These are phyloP conservation scores for Bubo bubo DNA, from an alignment of 2,113 vertebrate genomes.

Conservation along the genomic window DNA sequence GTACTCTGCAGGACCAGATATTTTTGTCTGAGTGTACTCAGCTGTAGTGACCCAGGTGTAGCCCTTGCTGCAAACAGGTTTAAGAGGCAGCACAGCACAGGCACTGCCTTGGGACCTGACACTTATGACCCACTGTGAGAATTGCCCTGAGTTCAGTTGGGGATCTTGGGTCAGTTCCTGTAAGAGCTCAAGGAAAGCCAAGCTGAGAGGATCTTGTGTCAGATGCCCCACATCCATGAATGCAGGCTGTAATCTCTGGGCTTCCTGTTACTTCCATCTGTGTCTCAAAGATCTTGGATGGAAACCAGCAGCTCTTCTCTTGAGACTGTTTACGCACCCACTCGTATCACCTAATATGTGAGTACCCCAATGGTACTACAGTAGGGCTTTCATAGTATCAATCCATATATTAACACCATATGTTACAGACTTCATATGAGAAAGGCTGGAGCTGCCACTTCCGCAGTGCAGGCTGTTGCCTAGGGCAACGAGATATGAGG, in stretches of 20 bases:
- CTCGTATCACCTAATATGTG: fast-evolving
- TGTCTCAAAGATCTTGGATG: not conserved
- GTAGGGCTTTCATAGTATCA: not conserved
- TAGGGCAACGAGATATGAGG: conserved; percentile 25
- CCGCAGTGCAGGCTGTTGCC: conserved; percentile 36
- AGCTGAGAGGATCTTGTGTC: not conserved
- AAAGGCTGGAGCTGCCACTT: not conserved
- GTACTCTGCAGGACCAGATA: not conserved
- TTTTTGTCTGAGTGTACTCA: not conserved
- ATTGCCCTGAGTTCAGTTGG: not conserved
- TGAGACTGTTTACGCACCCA: not conserved
- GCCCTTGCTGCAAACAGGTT: not conserved
- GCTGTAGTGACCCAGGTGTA: not conserved
- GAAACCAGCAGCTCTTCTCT: not conserved
- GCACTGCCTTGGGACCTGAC: not conserved
- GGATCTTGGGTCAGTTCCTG: not conserved
- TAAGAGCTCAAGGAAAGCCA: conserved; percentile 11
- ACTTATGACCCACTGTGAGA: not conserved
- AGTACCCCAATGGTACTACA: not conserved
- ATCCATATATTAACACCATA: not conserved
- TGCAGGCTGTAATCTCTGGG: not conserved
- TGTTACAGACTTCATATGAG: not conserved
- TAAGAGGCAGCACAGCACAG: not conserved
- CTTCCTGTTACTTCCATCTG: not conserved
- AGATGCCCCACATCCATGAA: not conserved